A percentile compares a stretch with the other conserved stretches of the same genome.
These are phyloP conservation scores for Ctenodactylus gundi DNA, from an alignment of 2,113 vertebrate genomes.

Conservation along the genomic window DNA sequence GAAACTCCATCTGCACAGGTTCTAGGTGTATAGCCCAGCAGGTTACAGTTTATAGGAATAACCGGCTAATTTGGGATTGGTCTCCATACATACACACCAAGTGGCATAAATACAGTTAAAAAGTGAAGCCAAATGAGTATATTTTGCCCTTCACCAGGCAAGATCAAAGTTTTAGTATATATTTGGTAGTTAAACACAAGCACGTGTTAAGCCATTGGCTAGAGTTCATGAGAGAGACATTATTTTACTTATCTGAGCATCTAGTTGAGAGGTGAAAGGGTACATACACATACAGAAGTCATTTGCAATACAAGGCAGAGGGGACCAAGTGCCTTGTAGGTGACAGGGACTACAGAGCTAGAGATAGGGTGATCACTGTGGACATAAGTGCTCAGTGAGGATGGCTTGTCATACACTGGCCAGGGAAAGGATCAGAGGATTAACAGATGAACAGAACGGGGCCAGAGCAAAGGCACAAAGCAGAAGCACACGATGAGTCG, in stretches of 20 bases:
- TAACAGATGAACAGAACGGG: background rate
- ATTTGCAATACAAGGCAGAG: background rate
- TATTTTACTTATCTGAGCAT: background rate
- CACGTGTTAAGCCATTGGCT: background rate
- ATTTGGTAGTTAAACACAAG: background rate
- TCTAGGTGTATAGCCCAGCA: slow-evolving; percentile 71
- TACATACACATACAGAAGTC: background rate
- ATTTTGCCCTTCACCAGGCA: background rate
- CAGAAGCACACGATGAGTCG: background rate
- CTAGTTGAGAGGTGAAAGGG: background rate
- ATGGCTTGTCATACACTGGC: background rate
- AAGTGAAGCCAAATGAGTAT: slow-evolving; percentile 1
- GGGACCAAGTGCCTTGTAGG: background rate
- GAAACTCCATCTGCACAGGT: slow-evolving; percentile 77
- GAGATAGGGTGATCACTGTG: background rate
- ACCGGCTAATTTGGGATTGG: slow-evolving; percentile 32
- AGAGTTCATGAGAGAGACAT: background rate
- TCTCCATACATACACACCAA: slow-evolving; percentile 29
- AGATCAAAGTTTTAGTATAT: background rate
- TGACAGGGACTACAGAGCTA: background rate
- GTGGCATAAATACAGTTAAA: slow-evolving; percentile 18
- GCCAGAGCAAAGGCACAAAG: background rate
- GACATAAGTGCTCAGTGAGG: background rate
- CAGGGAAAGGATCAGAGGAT: background rate
- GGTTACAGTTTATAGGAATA: slow-evolving; percentile 74